Evolutionary conservation across 1,140 invertebrate genomes (phyloP).

Genomic region (Macrobrachium rosenbergii): DNA sequence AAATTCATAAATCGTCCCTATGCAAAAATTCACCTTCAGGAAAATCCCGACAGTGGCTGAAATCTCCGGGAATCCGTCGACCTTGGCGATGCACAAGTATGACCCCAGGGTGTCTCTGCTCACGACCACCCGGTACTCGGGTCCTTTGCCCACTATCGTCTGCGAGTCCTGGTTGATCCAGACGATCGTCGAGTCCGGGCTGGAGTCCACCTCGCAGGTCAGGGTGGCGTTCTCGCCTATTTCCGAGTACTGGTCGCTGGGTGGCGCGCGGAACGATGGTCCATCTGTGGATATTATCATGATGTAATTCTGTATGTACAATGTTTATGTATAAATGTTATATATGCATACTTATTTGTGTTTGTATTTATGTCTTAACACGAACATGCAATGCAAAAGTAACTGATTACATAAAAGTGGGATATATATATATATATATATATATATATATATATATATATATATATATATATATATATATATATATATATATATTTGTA

Average conservation of each 20-base stretch:
- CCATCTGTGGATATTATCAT: constrained; percentile 68
- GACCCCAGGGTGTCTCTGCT: constrained; percentile 83
- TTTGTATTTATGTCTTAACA: too few species aligned
- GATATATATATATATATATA: background rate
- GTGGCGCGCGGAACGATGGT: constrained; percentile 70
- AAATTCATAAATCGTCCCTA: background rate
- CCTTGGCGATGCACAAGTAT: constrained; percentile 89
- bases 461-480: constrained; percentile 12
- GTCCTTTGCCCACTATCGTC: constrained; percentile 63
- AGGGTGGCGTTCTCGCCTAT: constrained; percentile 69
- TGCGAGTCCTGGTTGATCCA: constrained; percentile 69
- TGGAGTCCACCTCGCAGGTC: constrained; percentile 71
- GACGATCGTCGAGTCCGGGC: constrained; percentile 71
- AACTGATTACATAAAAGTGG: background rate
- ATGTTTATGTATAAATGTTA: background rate
- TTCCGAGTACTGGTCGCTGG: constrained; percentile 70
- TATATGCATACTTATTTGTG: background rate
- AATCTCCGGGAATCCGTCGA: constrained; percentile 83
- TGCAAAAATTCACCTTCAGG: constrained; percentile 69
- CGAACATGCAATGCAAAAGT: too few species aligned
- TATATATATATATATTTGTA: constrained; percentile 11
- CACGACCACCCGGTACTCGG: constrained; percentile 72
- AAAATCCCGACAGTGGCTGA: constrained; percentile 65
- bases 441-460: constrained; percentile 6
- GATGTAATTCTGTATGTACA: background rate